Evolutionary conservation across 2,888 invertebrate species (phyloP).

Genomic region (Mimumesa dahlbomi): DNA sequence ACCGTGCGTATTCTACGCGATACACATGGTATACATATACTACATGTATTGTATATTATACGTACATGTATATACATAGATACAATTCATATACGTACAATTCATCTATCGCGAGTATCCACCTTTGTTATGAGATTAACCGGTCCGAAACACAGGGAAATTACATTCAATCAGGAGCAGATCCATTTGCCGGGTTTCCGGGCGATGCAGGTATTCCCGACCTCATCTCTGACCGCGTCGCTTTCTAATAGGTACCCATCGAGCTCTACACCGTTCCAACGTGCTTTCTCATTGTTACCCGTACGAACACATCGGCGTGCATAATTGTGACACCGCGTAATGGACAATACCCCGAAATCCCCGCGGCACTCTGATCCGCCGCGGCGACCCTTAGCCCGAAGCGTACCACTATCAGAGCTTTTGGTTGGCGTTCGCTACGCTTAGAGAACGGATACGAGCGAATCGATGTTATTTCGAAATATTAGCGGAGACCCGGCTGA

Average conservation of each 20-base stretch:
- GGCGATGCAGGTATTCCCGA: constrained; percentile 2
- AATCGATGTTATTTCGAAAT: constrained; percentile 77
- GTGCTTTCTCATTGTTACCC: constrained; percentile 47
- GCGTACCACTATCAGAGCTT: constrained; percentile 5
- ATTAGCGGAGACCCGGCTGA: constrained; percentile 68
- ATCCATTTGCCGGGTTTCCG: constrained; percentile 6
- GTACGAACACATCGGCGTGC: constrained; percentile 31
- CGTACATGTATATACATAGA: no score
- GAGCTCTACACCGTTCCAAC: not conserved
- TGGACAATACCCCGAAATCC: constrained; percentile 67
- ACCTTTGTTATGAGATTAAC: no score
- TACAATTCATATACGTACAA: no score
- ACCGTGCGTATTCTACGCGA: no score
- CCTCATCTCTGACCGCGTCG: constrained; percentile 11
- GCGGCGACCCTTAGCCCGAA: constrained; percentile 48
- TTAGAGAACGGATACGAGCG: constrained; percentile 39
- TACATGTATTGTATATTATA: no score
- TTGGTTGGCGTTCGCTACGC: constrained; percentile 25
- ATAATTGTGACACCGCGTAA: constrained; percentile 70
- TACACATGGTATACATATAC: no score
- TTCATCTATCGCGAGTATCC: no score
- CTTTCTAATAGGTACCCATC: constrained; percentile 26
- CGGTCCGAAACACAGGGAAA: constrained; percentile 7
- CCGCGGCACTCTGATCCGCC: constrained; percentile 32
- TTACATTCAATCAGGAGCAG: not conserved